Base-by-base conservation (phyloP, 2,113 vertebrate species). In the Lichenostomus cassidix region DNA sequence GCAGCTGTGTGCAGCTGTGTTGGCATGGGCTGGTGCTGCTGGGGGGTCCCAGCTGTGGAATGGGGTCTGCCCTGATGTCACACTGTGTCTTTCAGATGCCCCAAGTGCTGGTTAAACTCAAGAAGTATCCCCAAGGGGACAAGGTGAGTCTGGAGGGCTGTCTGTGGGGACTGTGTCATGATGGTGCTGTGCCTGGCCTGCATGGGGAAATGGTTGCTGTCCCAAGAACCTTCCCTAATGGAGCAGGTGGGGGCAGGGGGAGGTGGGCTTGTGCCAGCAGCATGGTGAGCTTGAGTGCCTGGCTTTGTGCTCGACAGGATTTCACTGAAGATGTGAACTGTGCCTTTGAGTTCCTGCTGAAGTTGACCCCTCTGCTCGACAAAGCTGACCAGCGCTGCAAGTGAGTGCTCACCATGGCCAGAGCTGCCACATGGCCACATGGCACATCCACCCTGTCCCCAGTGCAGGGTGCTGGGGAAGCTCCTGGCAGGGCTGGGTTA, bases 381-480 rank as follows among this genome's bases (percentile, higher is more conserved):
- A 99, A 99, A 96, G 99, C 99, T 0, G 99, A 99, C 94, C 99
- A 99, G 92, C 98, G 99, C 94, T 99, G 99, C 99, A 99, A 99
- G 99, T 99, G 98, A 21, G 92, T 79, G 55, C n/a, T 59, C 1
- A 2, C 52, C 3, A 0, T 33, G 67, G 22, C 39, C 1, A 4
- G 24, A 58, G 41, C 80, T 53, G 62, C 41, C 35, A 39, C 35
- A n/a, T 3, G 46, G 58, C 68, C 75, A 10, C 0, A 1, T 56
- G 58, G 39, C 49, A 24, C 39, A 10, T 0, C 29, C 4, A 5
- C 46, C 60, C 52, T 2, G 1, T 46, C 29, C 64, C 33, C 7
- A 0, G 3, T 55, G 3, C 0, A 3, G 39, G 62, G 6, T 58
- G 62, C 83, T 79, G 62, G 79, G 62, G n/a, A 58, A 59, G 56